These are phyloP conservation scores for Labroides dimidiatus DNA, from an alignment of 2,797 vertebrate genomes.

Conservation along the genomic window DNA sequence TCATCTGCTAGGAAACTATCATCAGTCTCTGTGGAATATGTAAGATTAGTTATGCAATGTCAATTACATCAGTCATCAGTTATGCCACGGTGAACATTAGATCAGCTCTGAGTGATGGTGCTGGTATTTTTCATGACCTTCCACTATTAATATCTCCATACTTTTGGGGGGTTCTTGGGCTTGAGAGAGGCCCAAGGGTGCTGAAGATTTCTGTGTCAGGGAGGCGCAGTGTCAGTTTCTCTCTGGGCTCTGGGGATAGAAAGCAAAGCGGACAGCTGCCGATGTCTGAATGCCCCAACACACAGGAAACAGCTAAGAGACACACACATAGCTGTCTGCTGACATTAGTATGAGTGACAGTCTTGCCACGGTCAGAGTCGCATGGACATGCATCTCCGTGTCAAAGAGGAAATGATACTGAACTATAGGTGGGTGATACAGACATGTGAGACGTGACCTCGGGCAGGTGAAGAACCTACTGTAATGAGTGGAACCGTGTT, in stretches of 20 bases:
- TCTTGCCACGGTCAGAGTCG: conserved; percentile 63
- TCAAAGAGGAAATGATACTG: conserved; percentile 64
- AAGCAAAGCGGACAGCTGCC: conserved; percentile 80
- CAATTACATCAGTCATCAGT: conserved; percentile 78
- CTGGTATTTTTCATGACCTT: conserved; percentile 60
- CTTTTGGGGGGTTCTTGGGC: conserved; percentile 32
- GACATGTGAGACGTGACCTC: conserved; percentile 11
- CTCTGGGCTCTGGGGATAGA: conserved; percentile 65
- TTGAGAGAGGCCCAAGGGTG: conserved; percentile 18
- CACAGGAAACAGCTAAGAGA: conserved; percentile 78
- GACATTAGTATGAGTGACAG: conserved; percentile 78
- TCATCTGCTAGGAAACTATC: conserved; percentile 59
- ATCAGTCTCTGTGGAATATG: conserved; percentile 65
- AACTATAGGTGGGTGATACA: conserved; percentile 48
- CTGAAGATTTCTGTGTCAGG: conserved; percentile 66
- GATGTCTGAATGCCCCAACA: conserved; percentile 69
- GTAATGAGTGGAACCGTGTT: background rate
- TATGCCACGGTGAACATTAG: conserved; percentile 70
- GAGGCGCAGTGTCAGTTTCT: conserved; percentile 70
- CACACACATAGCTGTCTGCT: conserved; percentile 72
- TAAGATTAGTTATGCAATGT: conserved; percentile 80
- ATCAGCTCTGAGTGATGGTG: conserved; percentile 62
- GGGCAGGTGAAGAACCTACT: conserved; percentile 5
- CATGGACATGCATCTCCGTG: conserved; percentile 55
- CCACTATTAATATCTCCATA: conserved; percentile 28